Percentiles rank a stretch among this genome's conserved stretches.
Evolutionary conservation across 1,140 invertebrate species (phyloP).

Genomic region (Drosophila erecta): DNA sequence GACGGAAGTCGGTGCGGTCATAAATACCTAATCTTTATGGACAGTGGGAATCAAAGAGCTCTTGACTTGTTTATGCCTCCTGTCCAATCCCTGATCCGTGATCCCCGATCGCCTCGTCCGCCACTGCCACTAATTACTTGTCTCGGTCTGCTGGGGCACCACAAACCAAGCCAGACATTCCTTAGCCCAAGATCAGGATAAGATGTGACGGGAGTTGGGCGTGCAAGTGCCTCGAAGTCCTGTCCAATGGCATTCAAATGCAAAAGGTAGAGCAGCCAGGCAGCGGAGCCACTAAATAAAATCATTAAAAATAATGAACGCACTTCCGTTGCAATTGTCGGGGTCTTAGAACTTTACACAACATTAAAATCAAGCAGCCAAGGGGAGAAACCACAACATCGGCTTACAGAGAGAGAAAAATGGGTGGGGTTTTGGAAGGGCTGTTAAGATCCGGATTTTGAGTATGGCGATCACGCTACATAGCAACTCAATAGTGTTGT

Average conservation of each 20-base stretch:
- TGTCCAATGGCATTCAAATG: conserved; percentile 40
- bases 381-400: neutral
- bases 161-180: conserved; percentile 21
- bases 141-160: conserved; percentile 24
- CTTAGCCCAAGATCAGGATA: conserved; percentile 45
- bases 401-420: conserved; percentile 1
- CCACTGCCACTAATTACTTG: conserved; percentile 44
- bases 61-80: conserved; percentile 48
- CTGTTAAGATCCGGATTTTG: neutral
- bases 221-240: conserved; percentile 39
- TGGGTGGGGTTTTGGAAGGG: no score
- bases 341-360: conserved; percentile 77
- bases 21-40: conserved; percentile 52
- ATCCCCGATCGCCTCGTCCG: conserved; percentile 7
- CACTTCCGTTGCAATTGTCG: conserved; percentile 70
- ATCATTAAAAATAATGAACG: conserved; percentile 83
- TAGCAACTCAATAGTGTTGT: no score
- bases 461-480: no score
- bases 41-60: conserved; percentile 44
- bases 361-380: conserved; percentile 70
- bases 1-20: conserved; percentile 43
- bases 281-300: conserved; percentile 64
- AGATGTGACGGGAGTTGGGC: conserved; percentile 19
- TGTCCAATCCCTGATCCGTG: neutral
- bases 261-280: conserved; percentile 1